phyloP scores from a whole-genome alignment of 2,113 vertebrate species.

The Anser brachyrhynchus region DNA sequence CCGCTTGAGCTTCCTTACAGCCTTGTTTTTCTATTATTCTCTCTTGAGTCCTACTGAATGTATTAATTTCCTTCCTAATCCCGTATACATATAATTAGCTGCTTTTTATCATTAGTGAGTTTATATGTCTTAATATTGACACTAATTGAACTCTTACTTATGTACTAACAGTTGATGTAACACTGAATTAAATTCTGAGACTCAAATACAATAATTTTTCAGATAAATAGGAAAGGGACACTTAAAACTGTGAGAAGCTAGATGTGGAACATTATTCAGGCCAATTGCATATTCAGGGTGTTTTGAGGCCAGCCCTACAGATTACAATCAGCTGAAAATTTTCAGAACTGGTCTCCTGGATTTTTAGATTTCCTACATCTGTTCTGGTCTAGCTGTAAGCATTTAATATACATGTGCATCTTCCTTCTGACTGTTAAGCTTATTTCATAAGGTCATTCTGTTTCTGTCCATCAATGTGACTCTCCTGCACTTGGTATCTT shows the following conservation, averaged over 20 bases:
- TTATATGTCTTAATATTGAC: neutral
- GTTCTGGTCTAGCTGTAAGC: neutral
- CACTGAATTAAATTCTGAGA: neutral
- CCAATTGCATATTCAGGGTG: neutral
- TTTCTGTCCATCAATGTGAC: neutral
- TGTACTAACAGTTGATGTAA: neutral
- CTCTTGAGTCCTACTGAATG: neutral
- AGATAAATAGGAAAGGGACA: neutral
- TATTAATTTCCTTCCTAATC: neutral
- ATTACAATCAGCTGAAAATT: neutral
- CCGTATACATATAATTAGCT: neutral
- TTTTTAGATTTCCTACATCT: neutral
- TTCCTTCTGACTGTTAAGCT: neutral
- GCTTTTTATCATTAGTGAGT: slow-evolving; percentile 2
- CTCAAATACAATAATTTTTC: neutral
- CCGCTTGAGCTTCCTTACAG: neutral
- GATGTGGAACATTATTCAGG: neutral
- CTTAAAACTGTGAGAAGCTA: neutral
- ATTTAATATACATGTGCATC: neutral
- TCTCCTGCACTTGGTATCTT: neutral
- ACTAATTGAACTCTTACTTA: neutral
- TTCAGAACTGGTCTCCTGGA: neutral
- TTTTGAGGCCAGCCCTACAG: neutral
- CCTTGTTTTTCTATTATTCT: neutral
- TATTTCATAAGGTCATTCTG: neutral